Base-by-base conservation (phyloP, 2,113 vertebrate species). In the Coptodon bakossiorum region DNA sequence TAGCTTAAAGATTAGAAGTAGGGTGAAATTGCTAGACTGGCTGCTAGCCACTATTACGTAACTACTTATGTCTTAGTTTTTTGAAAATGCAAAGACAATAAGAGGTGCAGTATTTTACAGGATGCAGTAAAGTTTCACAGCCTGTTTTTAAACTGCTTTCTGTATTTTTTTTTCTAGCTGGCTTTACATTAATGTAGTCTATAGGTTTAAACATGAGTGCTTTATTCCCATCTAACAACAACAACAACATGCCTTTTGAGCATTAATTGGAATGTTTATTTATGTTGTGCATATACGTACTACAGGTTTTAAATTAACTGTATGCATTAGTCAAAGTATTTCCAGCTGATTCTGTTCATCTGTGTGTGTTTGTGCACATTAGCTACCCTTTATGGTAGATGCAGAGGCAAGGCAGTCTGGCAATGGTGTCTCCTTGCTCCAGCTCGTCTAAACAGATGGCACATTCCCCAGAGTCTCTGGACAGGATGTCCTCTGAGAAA, bases 381-480 rank as follows among this genome's bases (percentile, higher is more conserved):
- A n/a, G 94, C 96, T 96, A 97, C 98, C 98, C 97, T 97, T 99
- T 99, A 92, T 99, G 99, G 91, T 99, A 99, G 96, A 99, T 97
- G 93, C 99, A 99, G 93, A 99, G 98, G 92, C 99, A 99, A 84
- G 98, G 98, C 95, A 99, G 97, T 45, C 99, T 97, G 90, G 98
- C 98, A 90, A 99, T 99, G n/a, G 98, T 99, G 93, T 99, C 98
- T 88, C 98, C 99, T 95, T 99, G 98, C 93, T 97, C 96, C 96
- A 99, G 88, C 66, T 99, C 98, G 76, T 99, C 98, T 93, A 99
- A 95, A 95, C 98, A 99, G 96, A 99, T 98, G 93, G 98, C 95
- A 97, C 99, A 99, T 95, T 99, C 99, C 92, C 98, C 99, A 88
- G 98, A 96, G 91, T 99, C 98, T 96, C 97, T 99, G 93, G 96